phyloP scores from a whole-genome alignment of 2,888 invertebrate species.

The Drosophila neutralis region DNA sequence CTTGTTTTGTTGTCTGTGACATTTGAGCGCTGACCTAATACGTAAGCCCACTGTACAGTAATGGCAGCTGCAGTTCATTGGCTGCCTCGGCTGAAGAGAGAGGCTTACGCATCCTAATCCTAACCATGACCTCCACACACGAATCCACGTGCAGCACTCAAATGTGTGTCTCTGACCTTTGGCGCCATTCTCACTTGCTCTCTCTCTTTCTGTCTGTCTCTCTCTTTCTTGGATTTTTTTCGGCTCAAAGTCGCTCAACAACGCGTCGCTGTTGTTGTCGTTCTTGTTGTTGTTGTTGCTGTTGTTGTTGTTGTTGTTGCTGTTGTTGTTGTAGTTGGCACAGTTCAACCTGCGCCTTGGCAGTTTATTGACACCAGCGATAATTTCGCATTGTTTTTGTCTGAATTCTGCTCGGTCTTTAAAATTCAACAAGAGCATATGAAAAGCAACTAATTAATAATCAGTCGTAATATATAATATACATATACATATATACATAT shows the following conservation, averaged over 20 bases:
- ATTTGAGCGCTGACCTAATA: not conserved
- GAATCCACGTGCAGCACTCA: constrained; percentile 15
- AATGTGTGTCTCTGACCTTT: constrained; percentile 54
- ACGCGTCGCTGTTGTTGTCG: constrained; percentile 10
- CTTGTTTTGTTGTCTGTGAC: not conserved
- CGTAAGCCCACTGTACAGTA: constrained; percentile 35
- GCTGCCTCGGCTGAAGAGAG: constrained; percentile 23
- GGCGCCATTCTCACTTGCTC: constrained; percentile 1
- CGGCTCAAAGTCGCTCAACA: constrained; percentile 35
- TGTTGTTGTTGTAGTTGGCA: constrained; percentile 19
- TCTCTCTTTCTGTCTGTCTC: not conserved
- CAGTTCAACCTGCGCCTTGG: constrained; percentile 40
- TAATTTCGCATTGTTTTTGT: constrained; percentile 47
- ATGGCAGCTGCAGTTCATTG: constrained; percentile 61
- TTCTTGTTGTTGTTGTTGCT: constrained; percentile 9
- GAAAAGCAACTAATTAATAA: not conserved
- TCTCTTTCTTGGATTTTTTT: not conserved
- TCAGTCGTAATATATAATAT: not conserved
- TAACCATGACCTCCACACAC: constrained; percentile 30
- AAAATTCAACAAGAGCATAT: not conserved
- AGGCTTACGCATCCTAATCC: constrained; percentile 35
- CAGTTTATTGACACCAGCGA: constrained; percentile 73
- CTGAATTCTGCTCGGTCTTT: constrained; percentile 7
- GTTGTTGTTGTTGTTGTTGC: constrained; percentile 3
- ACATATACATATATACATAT: not conserved